A percentile compares a stretch with the other conserved stretches of the same genome.
These are phyloP conservation scores for Alexandromys oeconomus DNA, from an alignment of 2,797 vertebrate genomes.

Conservation along the genomic window DNA sequence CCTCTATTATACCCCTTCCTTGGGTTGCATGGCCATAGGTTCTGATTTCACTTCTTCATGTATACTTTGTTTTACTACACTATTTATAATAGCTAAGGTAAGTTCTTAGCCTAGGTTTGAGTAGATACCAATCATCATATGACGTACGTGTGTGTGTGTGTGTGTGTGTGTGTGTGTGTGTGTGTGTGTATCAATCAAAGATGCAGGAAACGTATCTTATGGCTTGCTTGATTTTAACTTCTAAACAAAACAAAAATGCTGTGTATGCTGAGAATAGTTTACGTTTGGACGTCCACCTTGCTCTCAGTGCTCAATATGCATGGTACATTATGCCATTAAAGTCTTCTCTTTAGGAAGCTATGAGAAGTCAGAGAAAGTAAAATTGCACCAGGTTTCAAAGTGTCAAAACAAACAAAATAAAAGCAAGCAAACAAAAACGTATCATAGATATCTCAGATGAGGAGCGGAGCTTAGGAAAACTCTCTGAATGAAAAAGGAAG, in stretches of 20 bases:
- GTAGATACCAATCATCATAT: neutral
- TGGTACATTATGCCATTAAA: neutral
- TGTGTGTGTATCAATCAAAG: neutral
- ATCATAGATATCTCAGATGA: too few species aligned
- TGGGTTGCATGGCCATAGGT: neutral
- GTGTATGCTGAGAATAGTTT: neutral
- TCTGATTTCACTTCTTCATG: neutral
- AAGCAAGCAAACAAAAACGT: neutral
- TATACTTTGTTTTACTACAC: neutral
- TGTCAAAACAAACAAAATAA: neutral
- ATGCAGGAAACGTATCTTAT: neutral
- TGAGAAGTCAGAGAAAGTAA: neutral
- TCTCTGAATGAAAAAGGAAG: slow-evolving; percentile 13
- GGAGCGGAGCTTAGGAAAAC: neutral
- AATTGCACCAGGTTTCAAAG: neutral
- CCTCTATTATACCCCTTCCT: neutral
- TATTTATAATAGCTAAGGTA: neutral
- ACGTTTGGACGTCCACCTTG: too few species aligned
- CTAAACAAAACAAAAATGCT: neutral
- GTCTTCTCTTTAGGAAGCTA: neutral
- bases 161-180: too few species aligned
- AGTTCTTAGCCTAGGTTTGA: neutral
- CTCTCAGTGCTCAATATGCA: too few species aligned
- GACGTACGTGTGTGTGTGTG: too few species aligned
- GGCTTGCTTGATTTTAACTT: slow-evolving; percentile 8